These are phyloP conservation scores for Drosophila kohkoa DNA, from an alignment of 1,140 invertebrate species.

Conservation along the genomic window DNA sequence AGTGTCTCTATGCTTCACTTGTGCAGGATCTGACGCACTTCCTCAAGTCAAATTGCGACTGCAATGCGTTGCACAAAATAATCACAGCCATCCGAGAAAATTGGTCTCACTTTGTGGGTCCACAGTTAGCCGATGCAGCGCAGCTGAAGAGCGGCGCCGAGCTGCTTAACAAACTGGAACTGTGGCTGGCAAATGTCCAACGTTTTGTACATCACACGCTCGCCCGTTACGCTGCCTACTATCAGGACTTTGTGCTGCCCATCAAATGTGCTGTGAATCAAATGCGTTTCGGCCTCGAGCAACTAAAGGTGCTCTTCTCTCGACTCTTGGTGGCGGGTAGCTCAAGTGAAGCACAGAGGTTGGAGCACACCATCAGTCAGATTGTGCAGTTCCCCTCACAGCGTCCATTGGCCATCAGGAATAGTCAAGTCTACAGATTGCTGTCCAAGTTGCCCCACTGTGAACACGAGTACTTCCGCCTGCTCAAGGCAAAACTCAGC, in stretches of 20 bases:
- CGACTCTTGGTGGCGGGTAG: conserved; percentile 58
- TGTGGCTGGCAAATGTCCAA: conserved; percentile 79
- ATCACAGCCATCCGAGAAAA: conserved; percentile 34
- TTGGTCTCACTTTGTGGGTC: conserved; percentile 51
- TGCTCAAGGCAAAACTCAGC: conserved; percentile 88
- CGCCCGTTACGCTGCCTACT: conserved; percentile 63
- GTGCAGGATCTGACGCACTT: conserved; percentile 78
- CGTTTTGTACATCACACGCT: conserved; percentile 75
- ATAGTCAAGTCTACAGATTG: conserved; percentile 58
- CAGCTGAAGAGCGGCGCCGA: conserved; percentile 53
- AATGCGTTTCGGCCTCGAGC: conserved; percentile 67
- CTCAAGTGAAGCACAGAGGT: conserved; percentile 34
- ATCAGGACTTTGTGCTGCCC: conserved; percentile 79
- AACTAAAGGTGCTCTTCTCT: conserved; percentile 62
- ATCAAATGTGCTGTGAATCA: conserved; percentile 72
- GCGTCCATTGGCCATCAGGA: conserved; percentile 52
- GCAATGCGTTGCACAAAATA: conserved; percentile 49
- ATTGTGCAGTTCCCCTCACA: conserved; percentile 68
- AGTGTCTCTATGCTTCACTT: conserved; percentile 86
- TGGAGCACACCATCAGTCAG: conserved; percentile 59
- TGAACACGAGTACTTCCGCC: conserved; percentile 83
- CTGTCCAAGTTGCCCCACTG: conserved; percentile 62
- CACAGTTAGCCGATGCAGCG: conserved; percentile 25
- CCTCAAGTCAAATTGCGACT: conserved; percentile 72
- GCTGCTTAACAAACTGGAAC: conserved; percentile 64